A percentile compares a stretch with the other conserved stretches of the same genome.
Evolutionary conservation across 2,113 vertebrate genomes (phyloP).

Genomic region (Alces alces): DNA sequence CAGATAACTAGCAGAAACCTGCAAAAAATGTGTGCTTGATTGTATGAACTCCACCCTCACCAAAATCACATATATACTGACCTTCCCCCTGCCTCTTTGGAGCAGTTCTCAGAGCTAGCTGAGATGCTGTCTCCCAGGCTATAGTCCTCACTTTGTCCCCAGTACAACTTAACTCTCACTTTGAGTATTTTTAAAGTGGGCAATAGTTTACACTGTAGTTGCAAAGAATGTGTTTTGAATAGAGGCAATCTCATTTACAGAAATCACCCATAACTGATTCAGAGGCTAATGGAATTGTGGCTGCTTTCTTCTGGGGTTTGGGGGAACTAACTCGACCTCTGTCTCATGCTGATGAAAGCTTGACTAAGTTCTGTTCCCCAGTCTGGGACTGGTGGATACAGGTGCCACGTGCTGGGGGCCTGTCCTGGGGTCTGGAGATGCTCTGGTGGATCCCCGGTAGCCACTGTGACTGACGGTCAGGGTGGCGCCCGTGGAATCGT

Average conservation of each 20-base stretch:
- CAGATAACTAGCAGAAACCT: neutral
- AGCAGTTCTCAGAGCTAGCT: neutral
- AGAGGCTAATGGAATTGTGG: neutral
- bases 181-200: neutral
- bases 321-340: neutral
- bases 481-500: neutral
- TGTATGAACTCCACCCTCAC: neutral
- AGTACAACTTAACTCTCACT: neutral
- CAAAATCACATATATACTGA: neutral
- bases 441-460: neutral
- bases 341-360: neutral
- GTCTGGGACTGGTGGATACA: neutral
- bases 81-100: neutral
- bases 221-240: slow-evolving; percentile 2
- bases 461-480: neutral
- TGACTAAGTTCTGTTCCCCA: neutral
- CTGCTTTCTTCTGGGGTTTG: neutral
- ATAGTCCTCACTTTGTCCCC: neutral
- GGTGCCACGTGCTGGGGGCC: neutral
- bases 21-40: neutral
- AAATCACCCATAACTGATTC: neutral
- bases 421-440: neutral
- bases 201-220: neutral
- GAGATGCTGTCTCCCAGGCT: neutral
- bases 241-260: neutral